Conservation (phyloP, 2,888 invertebrate species). For the Stenoptilia bipunctidactyla region DNA sequence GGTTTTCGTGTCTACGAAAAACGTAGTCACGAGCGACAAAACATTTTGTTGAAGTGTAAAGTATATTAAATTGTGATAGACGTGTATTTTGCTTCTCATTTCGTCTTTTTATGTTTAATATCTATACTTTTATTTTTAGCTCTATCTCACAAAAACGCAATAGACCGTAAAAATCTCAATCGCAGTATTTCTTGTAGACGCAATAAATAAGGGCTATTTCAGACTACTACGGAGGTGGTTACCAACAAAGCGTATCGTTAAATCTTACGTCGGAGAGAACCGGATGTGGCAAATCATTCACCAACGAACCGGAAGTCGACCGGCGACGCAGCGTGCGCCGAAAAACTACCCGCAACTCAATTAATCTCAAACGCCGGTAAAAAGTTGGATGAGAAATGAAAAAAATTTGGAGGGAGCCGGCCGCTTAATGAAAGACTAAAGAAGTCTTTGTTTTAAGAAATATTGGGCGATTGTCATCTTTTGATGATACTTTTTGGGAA, state of each 20-base stretch:
- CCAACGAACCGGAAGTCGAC: constrained; percentile 36
- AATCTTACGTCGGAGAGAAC: constrained; percentile 26
- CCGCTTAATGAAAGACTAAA: constrained; percentile 1
- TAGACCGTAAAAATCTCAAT: no score
- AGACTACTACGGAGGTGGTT: not conserved
- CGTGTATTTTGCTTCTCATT: no score
- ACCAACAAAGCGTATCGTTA: constrained; percentile 37
- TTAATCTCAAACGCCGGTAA: constrained; percentile 34
- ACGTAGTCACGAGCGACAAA: no score
- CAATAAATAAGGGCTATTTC: constrained; percentile 1
- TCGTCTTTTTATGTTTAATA: no score
- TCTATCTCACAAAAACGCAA: no score
- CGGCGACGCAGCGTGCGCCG: constrained; percentile 32
- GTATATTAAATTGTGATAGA: no score
- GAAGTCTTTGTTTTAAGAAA: no score
- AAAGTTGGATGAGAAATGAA: constrained; percentile 42
- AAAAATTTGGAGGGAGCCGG: constrained; percentile 6
- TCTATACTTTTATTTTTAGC: no score
- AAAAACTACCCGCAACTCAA: constrained; percentile 35
- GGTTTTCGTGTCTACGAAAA: no score
- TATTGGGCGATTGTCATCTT: no score
- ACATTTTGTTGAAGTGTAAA: no score
- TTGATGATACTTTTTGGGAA: no score
- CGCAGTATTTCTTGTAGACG: not conserved
- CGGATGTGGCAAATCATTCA: constrained; percentile 60